Base-by-base conservation (phyloP, 2,888 invertebrate species). In the Prosopocoilus inquinatus region DNA sequence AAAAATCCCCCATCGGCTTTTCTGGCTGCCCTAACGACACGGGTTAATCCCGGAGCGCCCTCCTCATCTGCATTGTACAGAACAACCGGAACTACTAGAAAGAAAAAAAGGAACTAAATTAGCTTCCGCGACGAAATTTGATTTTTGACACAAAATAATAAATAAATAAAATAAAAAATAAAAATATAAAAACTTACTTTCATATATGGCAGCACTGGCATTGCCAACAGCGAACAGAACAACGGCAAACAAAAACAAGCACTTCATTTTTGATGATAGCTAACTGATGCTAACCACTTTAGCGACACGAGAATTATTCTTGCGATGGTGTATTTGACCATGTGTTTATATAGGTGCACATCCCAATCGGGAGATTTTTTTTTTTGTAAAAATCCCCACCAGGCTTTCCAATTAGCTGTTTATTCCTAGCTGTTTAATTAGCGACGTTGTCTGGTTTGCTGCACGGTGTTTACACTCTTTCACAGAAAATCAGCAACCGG, bases 141-240 rank as follows among this genome's bases (percentile, higher is more conserved):
- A 28, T 5, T 28, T 5, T 28, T 28, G 2, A 9, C 8, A 12
- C 11, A 12, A 12, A 43, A 12, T 34, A 8, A 34, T 34, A 34
- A 34, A 34, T 34, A 34, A n/a, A n/a, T 8, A 8, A 34, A 34
- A 8, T 34, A 34, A n/a, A n/a, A 5, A 11, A 41, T 41, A 41
- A 41, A 41, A 12, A 13, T 8, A 12, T 16, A 41, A 41, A 41
- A 15, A 60, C 59, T 60, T 57, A 60, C 59, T 33, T 39, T 49
- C 44, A 12, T 57, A 55, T 12, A 57, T 47, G 39, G 52, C 59
- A 28, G 53, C 52, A 56, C 44, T 48, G 2, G 45, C 55, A 44
- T 50, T 47, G 12, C 33, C 59, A 8, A 57, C 39, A 43, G 49
- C 47, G n/a, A 57, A 49, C 28, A 50, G 47, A 35, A 48, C 28